These are phyloP conservation scores for Lanistes nyassanus DNA, from an alignment of 1,140 invertebrate genomes.

Conservation along the genomic window DNA sequence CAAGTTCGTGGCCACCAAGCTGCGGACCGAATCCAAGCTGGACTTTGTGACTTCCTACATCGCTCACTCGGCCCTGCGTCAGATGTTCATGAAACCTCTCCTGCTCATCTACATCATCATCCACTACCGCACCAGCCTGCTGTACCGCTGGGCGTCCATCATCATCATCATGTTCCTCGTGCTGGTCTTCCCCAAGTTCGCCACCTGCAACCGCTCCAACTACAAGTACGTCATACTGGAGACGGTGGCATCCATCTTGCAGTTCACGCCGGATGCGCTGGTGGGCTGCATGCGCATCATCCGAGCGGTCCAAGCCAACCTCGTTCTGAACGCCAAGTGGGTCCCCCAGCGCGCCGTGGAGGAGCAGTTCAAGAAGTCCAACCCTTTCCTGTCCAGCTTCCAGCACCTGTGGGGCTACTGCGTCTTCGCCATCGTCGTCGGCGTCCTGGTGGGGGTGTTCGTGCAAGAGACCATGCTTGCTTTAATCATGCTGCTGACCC, in stretches of 20 bases:
- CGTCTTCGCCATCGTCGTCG: slow-evolving; percentile 36
- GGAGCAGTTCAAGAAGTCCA: slow-evolving; percentile 53
- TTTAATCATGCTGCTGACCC: slow-evolving; percentile 42
- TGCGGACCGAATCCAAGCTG: slow-evolving; percentile 50
- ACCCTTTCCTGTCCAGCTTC: slow-evolving; percentile 56
- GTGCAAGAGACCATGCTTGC: slow-evolving; percentile 32
- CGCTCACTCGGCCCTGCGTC: slow-evolving; percentile 53
- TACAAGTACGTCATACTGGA: slow-evolving; percentile 54
- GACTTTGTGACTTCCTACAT: slow-evolving; percentile 56
- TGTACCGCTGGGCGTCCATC: slow-evolving; percentile 49
- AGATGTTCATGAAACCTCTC: slow-evolving; percentile 61
- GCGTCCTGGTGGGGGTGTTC: slow-evolving; percentile 42
- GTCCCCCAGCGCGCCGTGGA: slow-evolving; percentile 59
- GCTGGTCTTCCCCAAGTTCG: slow-evolving; percentile 59
- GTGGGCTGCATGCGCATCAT: slow-evolving; percentile 55
- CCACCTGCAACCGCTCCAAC: slow-evolving; percentile 49
- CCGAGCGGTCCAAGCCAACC: slow-evolving; percentile 49
- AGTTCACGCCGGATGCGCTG: slow-evolving; percentile 60
- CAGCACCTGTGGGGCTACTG: slow-evolving; percentile 57
- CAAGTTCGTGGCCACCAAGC: slow-evolving; percentile 45
- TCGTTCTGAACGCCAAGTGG: slow-evolving; percentile 51
- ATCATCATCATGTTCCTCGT: slow-evolving; percentile 55
- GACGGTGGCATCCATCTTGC: slow-evolving; percentile 54
- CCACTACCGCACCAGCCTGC: slow-evolving; percentile 46
- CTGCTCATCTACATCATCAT: slow-evolving; percentile 54